Evolutionary conservation across 2,113 vertebrate species (phyloP), one percentile per base, ranked within the genome.

Genomic region (Boleophthalmus pectinirostris): DNA sequence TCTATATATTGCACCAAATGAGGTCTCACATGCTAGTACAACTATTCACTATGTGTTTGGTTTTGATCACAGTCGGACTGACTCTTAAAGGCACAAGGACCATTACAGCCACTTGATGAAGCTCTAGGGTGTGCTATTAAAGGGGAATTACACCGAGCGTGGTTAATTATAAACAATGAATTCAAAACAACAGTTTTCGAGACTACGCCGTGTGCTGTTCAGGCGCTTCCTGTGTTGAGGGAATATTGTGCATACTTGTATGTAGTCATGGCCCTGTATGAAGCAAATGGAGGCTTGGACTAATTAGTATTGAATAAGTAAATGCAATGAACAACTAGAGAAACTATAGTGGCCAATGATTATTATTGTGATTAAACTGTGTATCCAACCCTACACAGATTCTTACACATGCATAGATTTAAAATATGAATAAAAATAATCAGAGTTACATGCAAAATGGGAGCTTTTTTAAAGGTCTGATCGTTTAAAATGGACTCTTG

Each of bases 21-120:
- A 68, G 51, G 7, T 80, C 66, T 64, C 66, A 53, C 35, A 75
- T 73, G 43, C 70, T 61, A 53, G 65, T 66, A 63, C 43, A 72
- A 69, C 45, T 68, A 73, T 20, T 72, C 46, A 71, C 47, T 69
- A 69, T 70, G 1, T 66, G 54, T 7, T 58, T 70, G 56, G 70
- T 82, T 87, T 77, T 87, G 73, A 85, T 85, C 68, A 76, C 24
- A 18, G 68, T 70, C 49, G 65, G 38, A 68, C 64, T 74, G 69
- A 73, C 70, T 81, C 74, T 70, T 68, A 47, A 79, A 78, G 46
- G 46, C 33, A 43, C 60, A 72, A 61, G 51, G 13, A 11, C 77
- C 68, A 83, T 79, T 80, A 80, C 54, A 66, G 69, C 69, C 64
- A 16, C 65, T 74, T 56, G 23, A 70, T 58, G 16, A 58, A 25